Evolutionary conservation across 2,113 vertebrate species (phyloP).

Genomic region (Paedocypris sp.): DNA sequence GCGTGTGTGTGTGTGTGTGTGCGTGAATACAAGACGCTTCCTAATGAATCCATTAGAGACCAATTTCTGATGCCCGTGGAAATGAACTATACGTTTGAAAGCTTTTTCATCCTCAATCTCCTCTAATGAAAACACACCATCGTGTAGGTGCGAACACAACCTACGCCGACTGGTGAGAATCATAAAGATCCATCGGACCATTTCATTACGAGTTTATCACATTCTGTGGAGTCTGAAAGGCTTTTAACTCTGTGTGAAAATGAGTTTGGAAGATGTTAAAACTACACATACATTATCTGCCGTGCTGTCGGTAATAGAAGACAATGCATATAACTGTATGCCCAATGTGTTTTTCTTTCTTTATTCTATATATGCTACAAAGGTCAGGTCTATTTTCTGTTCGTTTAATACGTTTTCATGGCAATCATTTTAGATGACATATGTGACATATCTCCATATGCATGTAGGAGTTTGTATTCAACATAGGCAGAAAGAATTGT

Average conservation of each 20-base stretch:
- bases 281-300: too few species aligned
- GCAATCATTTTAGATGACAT: too few species aligned
- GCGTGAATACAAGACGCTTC: neutral
- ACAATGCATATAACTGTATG: too few species aligned
- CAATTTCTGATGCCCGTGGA: neutral
- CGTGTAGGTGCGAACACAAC: conserved; percentile 4
- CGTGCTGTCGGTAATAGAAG: too few species aligned
- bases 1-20: neutral
- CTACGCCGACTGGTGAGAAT: neutral
- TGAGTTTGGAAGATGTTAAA: neutral
- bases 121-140: conserved; percentile 3
- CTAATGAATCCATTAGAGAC: conserved; percentile 1
- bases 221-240: neutral
- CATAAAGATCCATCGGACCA: neutral
- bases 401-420: too few species aligned
- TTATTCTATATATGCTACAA: too few species aligned
- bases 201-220: neutral
- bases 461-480: too few species aligned
- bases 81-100: neutral
- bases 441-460: too few species aligned
- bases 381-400: too few species aligned
- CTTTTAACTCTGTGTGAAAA: too few species aligned
- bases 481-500: too few species aligned
- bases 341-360: too few species aligned
- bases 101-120: conserved; percentile 3